Base-by-base conservation (phyloP, 2,113 vertebrate genomes). In the Isichthys henryi region DNA sequence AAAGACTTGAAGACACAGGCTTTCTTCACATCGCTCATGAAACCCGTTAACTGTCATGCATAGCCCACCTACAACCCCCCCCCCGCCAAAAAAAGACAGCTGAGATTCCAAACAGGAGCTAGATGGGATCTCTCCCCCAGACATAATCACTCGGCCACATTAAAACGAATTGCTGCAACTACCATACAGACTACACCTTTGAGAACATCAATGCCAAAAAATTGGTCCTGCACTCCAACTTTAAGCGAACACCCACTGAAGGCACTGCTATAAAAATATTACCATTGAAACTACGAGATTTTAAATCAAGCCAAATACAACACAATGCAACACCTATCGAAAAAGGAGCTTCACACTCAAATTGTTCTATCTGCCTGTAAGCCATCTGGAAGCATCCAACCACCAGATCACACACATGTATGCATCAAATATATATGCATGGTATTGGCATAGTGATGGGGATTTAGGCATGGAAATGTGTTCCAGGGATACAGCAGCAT, bases 1-100 rank as follows among this genome's bases (percentile, higher is more conserved):
- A 43, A 80, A 80, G 35, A 39, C 74, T 80, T 80, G 35, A 17
- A 35, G 74, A 80, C 91, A 91, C 91, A 91, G 93, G 93, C 93
- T 94, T 93, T 93, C 93, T 95, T 93, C 94, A 94, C 56, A 91
- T 94, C 93, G 93, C 95, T 95, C 94, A 91, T 94, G 93, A 93
- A 48, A 92, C 92, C 92, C 92, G 92, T 94, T 95, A 95, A 94
- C 93, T 90, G 91, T 92, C 90, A 90, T 93, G 93, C 92, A 70
- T 90, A 88, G 92, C 91, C 92, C 35, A 19, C 74, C 74, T 8
- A 17, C 74, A 19, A 11, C 70, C 1, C n/a, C n/a, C 70, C 3
- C 31, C 62, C 62, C n/a, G n/a, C 10, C 48, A 49, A 52, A 39
- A 45, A 5, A 23, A 77, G 70, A 77, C 13, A 77, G 15, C 31